phyloP scores from a whole-genome alignment of 2,113 vertebrate genomes.

The Guaruba guarouba region DNA sequence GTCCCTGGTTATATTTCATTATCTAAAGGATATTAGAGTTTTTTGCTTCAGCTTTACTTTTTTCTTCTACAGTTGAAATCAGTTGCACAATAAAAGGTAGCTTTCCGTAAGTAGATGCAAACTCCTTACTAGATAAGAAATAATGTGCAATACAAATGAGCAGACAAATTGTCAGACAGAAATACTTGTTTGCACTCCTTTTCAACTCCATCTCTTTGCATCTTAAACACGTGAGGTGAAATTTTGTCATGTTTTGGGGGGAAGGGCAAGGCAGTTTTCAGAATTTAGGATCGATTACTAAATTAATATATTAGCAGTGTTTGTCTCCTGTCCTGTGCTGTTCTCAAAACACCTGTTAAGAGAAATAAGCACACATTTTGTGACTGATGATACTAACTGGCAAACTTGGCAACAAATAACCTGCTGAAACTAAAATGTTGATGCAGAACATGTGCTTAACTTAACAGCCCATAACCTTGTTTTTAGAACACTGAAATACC shows the following conservation, averaged over 20 bases:
- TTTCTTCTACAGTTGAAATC: neutral
- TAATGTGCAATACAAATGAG: neutral
- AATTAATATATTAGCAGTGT: constrained; percentile 47
- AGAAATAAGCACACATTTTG: constrained; percentile 52
- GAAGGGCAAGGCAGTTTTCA: neutral
- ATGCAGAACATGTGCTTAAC: constrained; percentile 64
- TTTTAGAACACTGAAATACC: constrained; percentile 64
- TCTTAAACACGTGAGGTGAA: constrained; percentile 8
- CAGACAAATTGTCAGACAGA: neutral
- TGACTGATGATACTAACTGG: constrained; percentile 61
- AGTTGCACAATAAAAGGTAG: neutral
- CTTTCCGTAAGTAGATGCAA: neutral
- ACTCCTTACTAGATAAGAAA: neutral
- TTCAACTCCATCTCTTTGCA: neutral
- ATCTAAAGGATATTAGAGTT: neutral
- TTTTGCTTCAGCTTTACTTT: neutral
- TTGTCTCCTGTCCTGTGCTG: constrained; percentile 49
- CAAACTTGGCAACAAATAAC: constrained; percentile 61
- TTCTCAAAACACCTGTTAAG: constrained; percentile 62
- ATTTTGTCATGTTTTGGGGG: neutral
- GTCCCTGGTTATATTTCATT: neutral
- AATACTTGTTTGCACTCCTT: neutral
- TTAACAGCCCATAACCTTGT: constrained; percentile 66
- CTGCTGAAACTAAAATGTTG: constrained; percentile 69
- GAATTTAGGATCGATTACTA: constrained; percentile 14